Conservation (phyloP, 2,113 vertebrate species). For the Hemicordylus capensis region DNA sequence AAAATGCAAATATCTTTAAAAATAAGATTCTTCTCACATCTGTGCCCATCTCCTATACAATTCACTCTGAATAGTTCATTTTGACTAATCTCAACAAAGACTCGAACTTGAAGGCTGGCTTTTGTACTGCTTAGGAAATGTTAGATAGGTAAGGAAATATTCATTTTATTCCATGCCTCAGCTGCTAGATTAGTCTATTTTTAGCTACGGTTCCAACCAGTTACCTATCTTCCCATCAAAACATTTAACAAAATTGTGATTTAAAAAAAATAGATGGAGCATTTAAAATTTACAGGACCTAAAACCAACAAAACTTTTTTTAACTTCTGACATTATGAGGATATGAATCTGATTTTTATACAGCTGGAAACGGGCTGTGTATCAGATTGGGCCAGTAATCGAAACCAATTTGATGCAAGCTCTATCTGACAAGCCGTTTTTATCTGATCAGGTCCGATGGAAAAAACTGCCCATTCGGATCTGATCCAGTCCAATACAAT, state of each 20-base stretch:
- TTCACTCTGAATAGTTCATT: not conserved
- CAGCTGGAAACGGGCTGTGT: not conserved
- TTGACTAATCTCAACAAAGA: not conserved
- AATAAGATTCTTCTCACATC: not conserved
- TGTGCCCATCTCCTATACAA: no score
- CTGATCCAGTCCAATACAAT: no score
- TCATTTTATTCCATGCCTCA: not conserved
- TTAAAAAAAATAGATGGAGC: no score
- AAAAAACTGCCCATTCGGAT: no score
- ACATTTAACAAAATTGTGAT: no score
- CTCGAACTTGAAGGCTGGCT: not conserved
- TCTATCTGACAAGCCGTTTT: no score
- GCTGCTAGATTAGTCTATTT: not conserved
- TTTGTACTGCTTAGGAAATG: not conserved
- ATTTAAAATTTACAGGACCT: no score
- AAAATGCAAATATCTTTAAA: no score
- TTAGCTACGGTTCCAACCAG: not conserved
- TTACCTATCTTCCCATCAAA: no score
- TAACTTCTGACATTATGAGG: conserved; percentile 1
- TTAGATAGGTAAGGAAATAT: not conserved
- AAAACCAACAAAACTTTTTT: not conserved
- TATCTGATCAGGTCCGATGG: no score
- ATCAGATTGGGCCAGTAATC: no score
- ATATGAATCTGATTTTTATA: rapidly evolving
- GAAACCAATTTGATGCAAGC: no score